These are phyloP conservation scores for Thyatira batis DNA, from an alignment of 2,888 invertebrate genomes.

Conservation along the genomic window DNA sequence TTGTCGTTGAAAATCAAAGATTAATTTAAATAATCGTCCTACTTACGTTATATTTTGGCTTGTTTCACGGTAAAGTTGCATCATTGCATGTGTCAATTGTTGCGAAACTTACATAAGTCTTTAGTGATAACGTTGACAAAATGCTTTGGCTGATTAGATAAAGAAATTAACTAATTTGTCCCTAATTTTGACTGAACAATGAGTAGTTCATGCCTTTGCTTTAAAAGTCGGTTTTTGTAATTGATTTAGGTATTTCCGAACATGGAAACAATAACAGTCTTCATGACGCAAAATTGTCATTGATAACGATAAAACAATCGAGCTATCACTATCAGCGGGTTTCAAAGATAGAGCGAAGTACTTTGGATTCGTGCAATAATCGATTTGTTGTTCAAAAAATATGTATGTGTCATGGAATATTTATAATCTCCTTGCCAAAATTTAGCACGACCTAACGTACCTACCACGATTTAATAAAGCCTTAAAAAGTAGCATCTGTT, in stretches of 20 bases:
- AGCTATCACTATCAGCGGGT: background rate
- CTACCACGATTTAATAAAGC: background rate
- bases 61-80: slow-evolving; percentile 16
- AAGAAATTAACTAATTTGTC: slow-evolving; percentile 3
- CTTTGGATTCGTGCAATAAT: background rate
- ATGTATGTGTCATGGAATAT: background rate
- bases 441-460: background rate
- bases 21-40: background rate
- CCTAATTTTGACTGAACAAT: background rate
- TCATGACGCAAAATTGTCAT: background rate
- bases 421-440: background rate
- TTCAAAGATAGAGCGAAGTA: background rate
- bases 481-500: background rate
- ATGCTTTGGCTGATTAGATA: slow-evolving; percentile 33
- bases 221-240: background rate
- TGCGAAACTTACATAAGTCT: slow-evolving; percentile 13
- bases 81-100: slow-evolving; percentile 27
- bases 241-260: background rate
- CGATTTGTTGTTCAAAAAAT: background rate
- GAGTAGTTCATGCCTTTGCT: background rate
- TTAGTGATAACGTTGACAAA: slow-evolving; percentile 23
- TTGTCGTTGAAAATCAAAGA: background rate
- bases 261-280: background rate
- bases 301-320: background rate
- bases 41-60: slow-evolving; percentile 5